These are phyloP conservation scores for Podocnemis expansa DNA, from an alignment of 2,113 vertebrate genomes.

Conservation along the genomic window DNA sequence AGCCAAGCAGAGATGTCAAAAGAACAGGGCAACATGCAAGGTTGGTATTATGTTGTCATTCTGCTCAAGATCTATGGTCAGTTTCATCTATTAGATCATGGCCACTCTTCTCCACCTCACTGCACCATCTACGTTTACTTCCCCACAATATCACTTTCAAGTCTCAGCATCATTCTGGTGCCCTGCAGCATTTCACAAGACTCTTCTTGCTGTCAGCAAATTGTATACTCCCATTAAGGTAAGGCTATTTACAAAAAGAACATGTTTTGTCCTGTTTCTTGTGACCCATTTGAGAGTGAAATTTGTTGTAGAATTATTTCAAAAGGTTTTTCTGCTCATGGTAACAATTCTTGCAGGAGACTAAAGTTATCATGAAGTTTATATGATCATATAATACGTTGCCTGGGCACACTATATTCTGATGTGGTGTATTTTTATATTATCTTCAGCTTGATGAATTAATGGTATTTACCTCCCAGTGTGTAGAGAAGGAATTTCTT, in stretches of 20 bases:
- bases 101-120: not conserved
- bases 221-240: not conserved
- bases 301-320: not conserved
- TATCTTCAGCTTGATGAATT: not conserved
- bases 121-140: not conserved
- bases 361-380: not conserved
- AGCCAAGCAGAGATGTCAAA: not conserved
- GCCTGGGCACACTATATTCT: not conserved
- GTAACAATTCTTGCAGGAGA: not conserved
- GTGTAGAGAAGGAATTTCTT: constrained; percentile 30
- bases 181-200: not conserved
- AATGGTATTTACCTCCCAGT: not conserved
- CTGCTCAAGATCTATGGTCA: not conserved
- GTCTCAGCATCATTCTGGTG: not conserved
- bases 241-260: not conserved
- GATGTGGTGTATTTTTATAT: not conserved
- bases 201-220: not conserved
- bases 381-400: not conserved
- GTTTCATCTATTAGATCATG: not conserved
- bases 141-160: not conserved
- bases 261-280: not conserved
- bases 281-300: not conserved
- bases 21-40: not conserved
- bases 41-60: not conserved
- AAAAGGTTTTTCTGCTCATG: not conserved